phyloP scores from a whole-genome alignment of 2,113 vertebrate species.

The Tragelaphus strepsiceros region DNA sequence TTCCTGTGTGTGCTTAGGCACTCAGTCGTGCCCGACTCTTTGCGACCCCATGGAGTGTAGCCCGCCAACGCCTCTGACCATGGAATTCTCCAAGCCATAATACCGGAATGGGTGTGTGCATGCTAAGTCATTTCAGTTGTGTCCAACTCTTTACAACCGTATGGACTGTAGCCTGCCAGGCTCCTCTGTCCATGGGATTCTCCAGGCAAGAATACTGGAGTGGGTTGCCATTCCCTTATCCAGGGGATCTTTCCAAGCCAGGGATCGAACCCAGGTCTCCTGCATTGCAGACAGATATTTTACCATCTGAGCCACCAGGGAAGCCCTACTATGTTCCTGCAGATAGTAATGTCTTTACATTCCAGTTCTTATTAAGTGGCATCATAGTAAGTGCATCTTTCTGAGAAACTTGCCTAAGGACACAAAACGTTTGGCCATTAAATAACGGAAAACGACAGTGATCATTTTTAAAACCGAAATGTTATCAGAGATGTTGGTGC shows the following conservation, averaged over 20 bases:
- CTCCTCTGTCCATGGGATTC: neutral
- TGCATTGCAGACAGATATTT: neutral
- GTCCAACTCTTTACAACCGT: neutral
- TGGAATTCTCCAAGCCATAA: neutral
- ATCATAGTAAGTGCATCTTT: neutral
- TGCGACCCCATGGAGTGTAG: neutral
- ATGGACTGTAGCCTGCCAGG: neutral
- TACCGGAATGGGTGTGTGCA: neutral
- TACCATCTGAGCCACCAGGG: neutral
- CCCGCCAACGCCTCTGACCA: neutral
- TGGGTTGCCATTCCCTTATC: neutral
- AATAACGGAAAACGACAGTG: neutral
- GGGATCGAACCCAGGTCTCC: neutral
- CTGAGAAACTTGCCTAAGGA: neutral
- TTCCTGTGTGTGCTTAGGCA: neutral
- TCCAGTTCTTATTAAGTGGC: neutral
- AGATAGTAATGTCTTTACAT: neutral
- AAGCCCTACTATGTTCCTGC: neutral
- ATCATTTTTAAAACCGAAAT: neutral
- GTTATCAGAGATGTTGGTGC: neutral
- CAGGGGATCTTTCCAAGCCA: neutral
- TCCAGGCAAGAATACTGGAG: neutral
- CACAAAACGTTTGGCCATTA: neutral
- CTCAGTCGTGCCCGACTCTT: neutral
- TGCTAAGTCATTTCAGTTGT: neutral